These are phyloP conservation scores for Synodontis membranacea DNA, from an alignment of 2,113 vertebrate species.

Conservation along the genomic window DNA sequence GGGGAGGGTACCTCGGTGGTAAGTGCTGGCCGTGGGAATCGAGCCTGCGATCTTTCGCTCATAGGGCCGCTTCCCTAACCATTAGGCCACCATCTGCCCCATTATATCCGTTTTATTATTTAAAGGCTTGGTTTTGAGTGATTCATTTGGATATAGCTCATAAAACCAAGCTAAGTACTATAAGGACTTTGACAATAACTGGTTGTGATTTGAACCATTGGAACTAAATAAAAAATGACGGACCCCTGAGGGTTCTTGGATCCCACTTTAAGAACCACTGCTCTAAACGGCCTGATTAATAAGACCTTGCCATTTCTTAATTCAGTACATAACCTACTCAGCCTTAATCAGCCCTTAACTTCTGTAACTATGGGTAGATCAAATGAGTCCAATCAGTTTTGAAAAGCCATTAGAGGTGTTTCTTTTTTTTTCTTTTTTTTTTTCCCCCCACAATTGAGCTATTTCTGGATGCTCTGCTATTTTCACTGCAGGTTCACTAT, in stretches of 20 bases:
- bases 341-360: slow-evolving; percentile 15
- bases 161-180: not conserved
- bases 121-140: not conserved
- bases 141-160: not conserved
- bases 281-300: slow-evolving; percentile 13
- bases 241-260: not conserved
- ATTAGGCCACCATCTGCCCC: no score
- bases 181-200: not conserved
- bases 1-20: no score
- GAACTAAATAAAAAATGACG: not conserved
- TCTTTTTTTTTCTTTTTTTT: no score
- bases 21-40: no score
- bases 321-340: not conserved
- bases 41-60: no score
- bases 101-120: not conserved
- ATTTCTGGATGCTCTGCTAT: slow-evolving; percentile 15
- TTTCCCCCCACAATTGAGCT: slow-evolving; percentile 2
- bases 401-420: not conserved
- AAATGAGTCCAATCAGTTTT: slow-evolving; percentile 5
- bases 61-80: no score
- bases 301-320: not conserved
- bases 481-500: not conserved
- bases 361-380: not conserved
- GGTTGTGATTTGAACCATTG: not conserved
- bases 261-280: not conserved